phyloP scores from a whole-genome alignment of 2,113 vertebrate species.

The Orthochromis malagaraziensis region DNA sequence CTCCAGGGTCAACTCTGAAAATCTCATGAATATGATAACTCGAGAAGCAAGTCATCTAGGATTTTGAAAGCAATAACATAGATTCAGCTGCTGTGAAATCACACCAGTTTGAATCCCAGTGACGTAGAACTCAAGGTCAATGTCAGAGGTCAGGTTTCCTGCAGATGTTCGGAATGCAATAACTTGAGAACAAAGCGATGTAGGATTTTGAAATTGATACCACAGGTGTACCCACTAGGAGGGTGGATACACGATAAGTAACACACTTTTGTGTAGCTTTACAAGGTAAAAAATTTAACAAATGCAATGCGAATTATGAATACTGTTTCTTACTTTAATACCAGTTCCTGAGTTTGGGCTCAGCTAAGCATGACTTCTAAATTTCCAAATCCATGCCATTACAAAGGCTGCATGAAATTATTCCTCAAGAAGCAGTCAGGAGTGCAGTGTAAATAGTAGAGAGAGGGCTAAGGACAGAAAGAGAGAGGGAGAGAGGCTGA shows the following conservation, averaged over 20 bases:
- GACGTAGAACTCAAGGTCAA: not conserved
- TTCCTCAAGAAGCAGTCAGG: constrained; percentile 28
- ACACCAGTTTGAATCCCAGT: not conserved
- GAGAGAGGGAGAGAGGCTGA: not conserved
- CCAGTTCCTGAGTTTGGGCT: not conserved
- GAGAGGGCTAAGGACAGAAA: not conserved
- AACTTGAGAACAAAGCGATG: not conserved
- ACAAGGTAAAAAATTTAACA: not conserved
- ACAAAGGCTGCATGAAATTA: constrained; percentile 33
- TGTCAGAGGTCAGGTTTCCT: not conserved
- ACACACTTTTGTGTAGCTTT: not conserved
- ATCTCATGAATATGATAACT: not conserved
- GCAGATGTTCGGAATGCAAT: not conserved
- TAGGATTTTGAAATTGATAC: not conserved
- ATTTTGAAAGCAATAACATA: not conserved
- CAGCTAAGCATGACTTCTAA: constrained; percentile 25
- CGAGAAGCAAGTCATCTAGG: not conserved
- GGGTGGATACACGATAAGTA: not conserved
- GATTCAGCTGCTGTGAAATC: not conserved
- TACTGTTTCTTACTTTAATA: not conserved
- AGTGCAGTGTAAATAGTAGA: constrained; percentile 21
- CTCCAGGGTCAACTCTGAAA: not conserved
- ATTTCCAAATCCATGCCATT: constrained; percentile 31
- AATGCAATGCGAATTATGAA: constrained; percentile 14
- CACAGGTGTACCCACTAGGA: not conserved